These are phyloP conservation scores for Bos indicus DNA, from an alignment of 2,113 vertebrate genomes.

Conservation along the genomic window DNA sequence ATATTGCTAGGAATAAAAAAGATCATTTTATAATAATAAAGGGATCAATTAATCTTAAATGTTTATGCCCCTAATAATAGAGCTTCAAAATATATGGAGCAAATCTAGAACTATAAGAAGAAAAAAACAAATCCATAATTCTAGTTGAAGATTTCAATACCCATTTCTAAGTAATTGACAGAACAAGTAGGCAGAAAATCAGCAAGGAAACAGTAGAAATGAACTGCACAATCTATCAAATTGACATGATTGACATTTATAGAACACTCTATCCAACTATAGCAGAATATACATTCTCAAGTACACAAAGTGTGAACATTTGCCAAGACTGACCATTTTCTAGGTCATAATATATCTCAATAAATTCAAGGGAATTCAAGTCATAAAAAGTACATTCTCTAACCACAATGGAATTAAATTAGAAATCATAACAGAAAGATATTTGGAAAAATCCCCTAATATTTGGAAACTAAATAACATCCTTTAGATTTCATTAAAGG, in stretches of 20 bases:
- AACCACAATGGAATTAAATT: slow-evolving; percentile 2
- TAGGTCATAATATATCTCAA: slow-evolving; percentile 1
- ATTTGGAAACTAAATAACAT: slow-evolving; percentile 14
- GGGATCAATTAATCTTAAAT: not conserved
- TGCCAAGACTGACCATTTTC: not conserved
- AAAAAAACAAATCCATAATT: not conserved
- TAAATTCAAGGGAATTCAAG: slow-evolving; percentile 26
- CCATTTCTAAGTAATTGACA: not conserved
- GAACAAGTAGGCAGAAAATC: not conserved
- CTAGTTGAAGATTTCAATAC: not conserved
- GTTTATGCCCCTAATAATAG: not conserved
- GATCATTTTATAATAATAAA: not conserved
- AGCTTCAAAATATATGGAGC: not conserved
- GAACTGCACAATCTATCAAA: not conserved
- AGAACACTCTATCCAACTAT: not conserved
- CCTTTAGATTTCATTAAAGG: not conserved
- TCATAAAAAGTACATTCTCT: not conserved
- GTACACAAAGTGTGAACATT: not conserved
- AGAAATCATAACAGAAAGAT: not conserved
- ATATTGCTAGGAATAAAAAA: not conserved
- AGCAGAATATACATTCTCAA: not conserved
- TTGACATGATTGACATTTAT: not conserved
- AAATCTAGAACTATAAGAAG: not conserved
- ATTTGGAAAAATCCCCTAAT: not conserved
- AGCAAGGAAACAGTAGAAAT: not conserved